A percentile compares a stretch with the other conserved stretches of the same genome.
These are phyloP conservation scores for Melipona bicolor DNA, from an alignment of 2,888 invertebrate species.

Conservation along the genomic window DNA sequence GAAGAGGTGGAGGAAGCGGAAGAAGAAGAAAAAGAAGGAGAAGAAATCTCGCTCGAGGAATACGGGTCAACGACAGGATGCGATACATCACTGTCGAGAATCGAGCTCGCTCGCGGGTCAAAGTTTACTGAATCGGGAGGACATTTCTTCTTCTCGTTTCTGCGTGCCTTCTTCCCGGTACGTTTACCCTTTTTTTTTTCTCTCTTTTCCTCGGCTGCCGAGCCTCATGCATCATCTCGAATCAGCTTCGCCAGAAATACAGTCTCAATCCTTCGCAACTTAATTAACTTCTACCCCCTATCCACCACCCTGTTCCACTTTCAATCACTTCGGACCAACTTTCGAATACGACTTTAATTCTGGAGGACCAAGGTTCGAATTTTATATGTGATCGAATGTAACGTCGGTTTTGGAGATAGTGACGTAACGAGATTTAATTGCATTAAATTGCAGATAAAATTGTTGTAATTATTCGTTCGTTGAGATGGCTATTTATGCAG, in stretches of 20 bases:
- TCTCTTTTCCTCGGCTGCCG: neutral
- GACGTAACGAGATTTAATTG: too few relatives aligned
- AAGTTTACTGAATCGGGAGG: constrained; percentile 77
- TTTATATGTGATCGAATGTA: neutral
- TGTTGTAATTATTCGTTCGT: too few relatives aligned
- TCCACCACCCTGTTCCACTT: neutral
- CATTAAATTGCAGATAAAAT: too few relatives aligned
- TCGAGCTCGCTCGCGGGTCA: constrained; percentile 72
- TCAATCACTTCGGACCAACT: neutral
- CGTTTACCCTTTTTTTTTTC: constrained; percentile 14
- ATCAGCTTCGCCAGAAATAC: constrained; percentile 27
- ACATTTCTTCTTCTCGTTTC: constrained; percentile 67
- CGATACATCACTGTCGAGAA: constrained; percentile 78
- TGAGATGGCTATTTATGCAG: too few relatives aligned
- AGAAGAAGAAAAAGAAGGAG: constrained; percentile 44
- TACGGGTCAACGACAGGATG: constrained; percentile 75
- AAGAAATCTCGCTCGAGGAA: constrained; percentile 68
- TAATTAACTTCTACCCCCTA: constrained; percentile 35
- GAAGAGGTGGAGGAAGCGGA: constrained; percentile 33
- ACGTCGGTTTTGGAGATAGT: neutral
- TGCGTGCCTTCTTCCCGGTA: constrained; percentile 46
- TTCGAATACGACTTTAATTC: constrained; percentile 1
- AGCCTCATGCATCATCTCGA: constrained; percentile 41
- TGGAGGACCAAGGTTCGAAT: too few relatives aligned
- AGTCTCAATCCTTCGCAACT: constrained; percentile 31